Percentiles rank a stretch among this genome's conserved stretches.
phyloP scores from a whole-genome alignment of 2,797 vertebrate species.

The Allobates femoralis region DNA sequence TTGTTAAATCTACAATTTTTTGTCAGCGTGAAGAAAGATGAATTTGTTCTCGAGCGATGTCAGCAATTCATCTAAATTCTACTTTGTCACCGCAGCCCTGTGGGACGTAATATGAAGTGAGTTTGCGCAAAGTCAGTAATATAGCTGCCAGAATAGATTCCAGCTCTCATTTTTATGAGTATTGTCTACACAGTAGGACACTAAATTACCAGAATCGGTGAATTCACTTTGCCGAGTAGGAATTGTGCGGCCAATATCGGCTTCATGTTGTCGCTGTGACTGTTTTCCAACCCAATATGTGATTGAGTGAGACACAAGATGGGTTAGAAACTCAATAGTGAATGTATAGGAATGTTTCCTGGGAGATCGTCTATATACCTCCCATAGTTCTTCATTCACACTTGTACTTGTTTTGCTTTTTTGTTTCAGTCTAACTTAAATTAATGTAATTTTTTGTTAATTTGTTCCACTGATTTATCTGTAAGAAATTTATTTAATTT shows the following conservation, averaged over 20 bases:
- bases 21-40: constrained; percentile 62
- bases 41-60: constrained; percentile 62
- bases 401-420: too few relatives aligned
- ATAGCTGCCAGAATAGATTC: constrained; percentile 12
- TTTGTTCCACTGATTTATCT: too few relatives aligned
- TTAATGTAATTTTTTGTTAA: too few relatives aligned
- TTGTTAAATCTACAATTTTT: constrained; percentile 43
- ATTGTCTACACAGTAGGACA: neutral
- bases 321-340: neutral
- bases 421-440: too few relatives aligned
- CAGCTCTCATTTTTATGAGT: constrained; percentile 22
- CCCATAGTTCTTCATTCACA: too few relatives aligned
- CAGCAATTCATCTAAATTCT: constrained; percentile 64
- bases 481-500: too few relatives aligned
- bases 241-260: constrained; percentile 6
- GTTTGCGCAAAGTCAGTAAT: constrained; percentile 42
- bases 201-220: neutral
- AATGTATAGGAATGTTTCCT: neutral
- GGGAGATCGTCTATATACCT: neutral
- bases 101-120: constrained; percentile 48
- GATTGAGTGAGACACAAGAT: neutral
- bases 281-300: neutral
- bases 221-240: neutral
- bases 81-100: constrained; percentile 56
- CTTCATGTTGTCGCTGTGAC: neutral